A percentile compares a stretch with the other conserved stretches of the same genome.
phyloP scores from a whole-genome alignment of 2,888 invertebrate genomes.

The Drosophila peninsularis region DNA sequence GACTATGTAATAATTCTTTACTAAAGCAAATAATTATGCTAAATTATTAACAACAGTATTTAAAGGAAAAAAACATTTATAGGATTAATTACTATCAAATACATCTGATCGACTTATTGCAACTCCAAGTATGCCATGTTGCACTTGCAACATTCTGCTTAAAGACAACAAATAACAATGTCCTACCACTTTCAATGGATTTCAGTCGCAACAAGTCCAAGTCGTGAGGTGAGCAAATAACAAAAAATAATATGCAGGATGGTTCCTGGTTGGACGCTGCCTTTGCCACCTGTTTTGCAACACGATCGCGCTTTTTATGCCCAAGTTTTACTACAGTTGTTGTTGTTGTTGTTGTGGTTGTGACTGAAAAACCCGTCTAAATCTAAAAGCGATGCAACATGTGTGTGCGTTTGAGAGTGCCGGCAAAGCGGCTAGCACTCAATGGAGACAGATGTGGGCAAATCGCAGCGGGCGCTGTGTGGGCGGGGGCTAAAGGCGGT shows the following conservation, averaged over 20 bases:
- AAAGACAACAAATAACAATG: neutral
- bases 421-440: slow-evolving; percentile 68
- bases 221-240: slow-evolving; percentile 39
- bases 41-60: neutral
- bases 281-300: slow-evolving; percentile 62
- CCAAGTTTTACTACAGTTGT: slow-evolving; percentile 35
- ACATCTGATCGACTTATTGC: neutral
- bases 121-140: neutral
- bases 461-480: slow-evolving; percentile 38
- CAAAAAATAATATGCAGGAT: slow-evolving; percentile 44
- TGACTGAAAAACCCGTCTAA: slow-evolving; percentile 76
- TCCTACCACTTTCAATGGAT: slow-evolving; percentile 16
- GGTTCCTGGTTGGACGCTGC: slow-evolving; percentile 53
- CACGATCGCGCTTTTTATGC: slow-evolving; percentile 61
- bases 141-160: slow-evolving; percentile 5
- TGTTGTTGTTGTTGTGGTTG: slow-evolving; percentile 22
- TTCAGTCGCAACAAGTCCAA: slow-evolving; percentile 41
- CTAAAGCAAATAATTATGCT: too few relatives aligned
- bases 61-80: neutral
- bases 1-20: too few relatives aligned
- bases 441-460: slow-evolving; percentile 66
- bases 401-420: slow-evolving; percentile 74
- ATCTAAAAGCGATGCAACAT: slow-evolving; percentile 79
- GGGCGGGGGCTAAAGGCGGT: slow-evolving; percentile 8
- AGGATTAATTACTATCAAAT: too few relatives aligned